Evolutionary conservation across 2,113 vertebrate genomes (phyloP), one percentile per base, ranked within the genome.

Genomic region (Passer montanus): DNA sequence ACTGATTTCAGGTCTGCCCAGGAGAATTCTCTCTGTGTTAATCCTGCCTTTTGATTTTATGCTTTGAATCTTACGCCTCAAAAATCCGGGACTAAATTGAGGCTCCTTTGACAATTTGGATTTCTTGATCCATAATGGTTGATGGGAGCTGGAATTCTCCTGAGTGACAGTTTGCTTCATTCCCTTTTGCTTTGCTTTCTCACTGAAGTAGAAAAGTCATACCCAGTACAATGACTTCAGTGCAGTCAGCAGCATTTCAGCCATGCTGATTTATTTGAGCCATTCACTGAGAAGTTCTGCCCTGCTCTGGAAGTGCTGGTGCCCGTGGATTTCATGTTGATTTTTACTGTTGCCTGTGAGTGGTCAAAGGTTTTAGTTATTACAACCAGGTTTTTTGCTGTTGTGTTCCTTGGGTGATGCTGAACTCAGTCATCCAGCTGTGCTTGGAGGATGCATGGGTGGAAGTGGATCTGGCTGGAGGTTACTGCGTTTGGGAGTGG

Each of bases 191-290:
- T 76, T 76, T 82, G 73, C 86, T 70, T 96, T 91, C 91, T 92
- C 93, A 76, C 78, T 95, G 93, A 93, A 84, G 94, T 94, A 95
- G 96, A 96, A 97, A 95, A 96, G 95, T 94, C 90, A 69, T 49
- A 19, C 18, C 52, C 85, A 96, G 94, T 67, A 74, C 89, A 91
- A 85, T 67, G 84, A 60, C 76, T 95, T 94, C 7, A 78, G 95
- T 93, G 87, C 88, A 92, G 93, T 93, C 94, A 94, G 93, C 91
- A 90, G 33, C 94, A 81, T 82, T 53, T 81, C 85, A 93, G 93
- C 90, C 87, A 15, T 78, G 86, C 77, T 91, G 84, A 90, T 95
- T 95, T 96, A 80, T 94, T n/a, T 58, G 88, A 96, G 90, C 74
- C 62, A 35, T 83, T 97, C 87, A 47, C 67, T 0, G 7, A 50